These are phyloP conservation scores for Drosophila conformis DNA, from an alignment of 2,888 invertebrate species.

Conservation along the genomic window DNA sequence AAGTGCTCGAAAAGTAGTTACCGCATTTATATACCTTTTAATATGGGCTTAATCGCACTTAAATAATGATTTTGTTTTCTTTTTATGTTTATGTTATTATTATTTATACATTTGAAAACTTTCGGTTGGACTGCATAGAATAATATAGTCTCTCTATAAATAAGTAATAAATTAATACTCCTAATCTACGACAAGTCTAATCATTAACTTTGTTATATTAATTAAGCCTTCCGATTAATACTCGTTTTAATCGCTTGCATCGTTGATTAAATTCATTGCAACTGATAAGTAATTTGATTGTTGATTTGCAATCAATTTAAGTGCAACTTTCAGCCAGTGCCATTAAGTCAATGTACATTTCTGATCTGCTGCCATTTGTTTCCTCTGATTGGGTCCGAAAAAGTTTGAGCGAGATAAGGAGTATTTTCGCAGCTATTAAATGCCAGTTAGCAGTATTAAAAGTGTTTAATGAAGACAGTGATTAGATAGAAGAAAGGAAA, in stretches of 20 bases:
- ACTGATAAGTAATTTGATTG: not conserved
- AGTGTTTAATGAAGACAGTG: slow-evolving; percentile 53
- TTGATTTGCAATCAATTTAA: not conserved
- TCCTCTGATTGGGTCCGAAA: slow-evolving; percentile 25
- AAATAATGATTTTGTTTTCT: not conserved
- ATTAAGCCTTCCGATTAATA: not conserved
- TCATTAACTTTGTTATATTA: no score
- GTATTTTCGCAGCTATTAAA: slow-evolving; percentile 46
- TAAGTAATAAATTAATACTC: no score
- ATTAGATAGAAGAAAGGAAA: slow-evolving; percentile 54
- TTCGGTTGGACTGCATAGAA: no score
- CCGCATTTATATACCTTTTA: not conserved
- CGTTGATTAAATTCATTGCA: no score
- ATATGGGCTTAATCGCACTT: no score
- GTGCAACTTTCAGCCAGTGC: slow-evolving; percentile 16
- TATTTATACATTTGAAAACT: not conserved
- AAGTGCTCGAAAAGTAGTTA: not conserved
- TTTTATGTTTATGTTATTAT: not conserved
- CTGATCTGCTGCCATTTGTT: slow-evolving; percentile 2
- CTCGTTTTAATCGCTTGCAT: no score
- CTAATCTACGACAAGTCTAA: no score
- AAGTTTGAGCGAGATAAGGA: slow-evolving; percentile 12
- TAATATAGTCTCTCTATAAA: no score
- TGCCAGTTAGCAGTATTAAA: slow-evolving; percentile 46
- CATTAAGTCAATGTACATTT: slow-evolving; percentile 13